Conservation (phyloP, 2,888 invertebrate species). For the Empis livida region DNA sequence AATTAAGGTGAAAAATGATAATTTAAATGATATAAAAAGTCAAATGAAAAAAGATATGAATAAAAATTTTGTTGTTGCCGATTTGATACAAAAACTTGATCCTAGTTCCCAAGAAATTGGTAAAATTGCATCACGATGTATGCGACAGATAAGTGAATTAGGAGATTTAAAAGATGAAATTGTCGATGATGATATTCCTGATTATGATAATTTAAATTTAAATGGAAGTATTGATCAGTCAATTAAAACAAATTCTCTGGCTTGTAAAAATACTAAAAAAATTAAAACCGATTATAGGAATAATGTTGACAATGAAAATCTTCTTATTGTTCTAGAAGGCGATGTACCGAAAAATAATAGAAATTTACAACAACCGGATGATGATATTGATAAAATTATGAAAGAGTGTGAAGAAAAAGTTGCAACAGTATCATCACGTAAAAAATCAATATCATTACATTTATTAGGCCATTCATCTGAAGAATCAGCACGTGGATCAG, state of each 20-base stretch:
- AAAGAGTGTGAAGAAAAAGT: constrained; percentile 27
- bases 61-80: constrained; percentile 4
- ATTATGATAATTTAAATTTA: constrained; percentile 37
- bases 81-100: constrained; percentile 37
- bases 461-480: constrained; percentile 10
- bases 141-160: constrained; percentile 31
- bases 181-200: constrained; percentile 26
- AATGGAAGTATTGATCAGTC: constrained; percentile 22
- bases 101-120: constrained; percentile 40
- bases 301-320: constrained; percentile 4
- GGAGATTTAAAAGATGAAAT: constrained; percentile 25
- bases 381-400: constrained; percentile 34
- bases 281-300: constrained; percentile 12
- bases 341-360: background rate
- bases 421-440: background rate
- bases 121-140: constrained; percentile 39
- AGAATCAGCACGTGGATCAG: constrained; percentile 11
- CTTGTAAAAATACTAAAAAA: constrained; percentile 14
- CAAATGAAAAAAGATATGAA: background rate
- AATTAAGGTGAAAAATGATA: constrained; percentile 20
- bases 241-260: constrained; percentile 13
- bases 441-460: background rate
- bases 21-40: background rate
- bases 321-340: constrained; percentile 8
- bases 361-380: constrained; percentile 13